These are phyloP conservation scores for Chamaea fasciata DNA, from an alignment of 2,113 vertebrate genomes.

Conservation along the genomic window DNA sequence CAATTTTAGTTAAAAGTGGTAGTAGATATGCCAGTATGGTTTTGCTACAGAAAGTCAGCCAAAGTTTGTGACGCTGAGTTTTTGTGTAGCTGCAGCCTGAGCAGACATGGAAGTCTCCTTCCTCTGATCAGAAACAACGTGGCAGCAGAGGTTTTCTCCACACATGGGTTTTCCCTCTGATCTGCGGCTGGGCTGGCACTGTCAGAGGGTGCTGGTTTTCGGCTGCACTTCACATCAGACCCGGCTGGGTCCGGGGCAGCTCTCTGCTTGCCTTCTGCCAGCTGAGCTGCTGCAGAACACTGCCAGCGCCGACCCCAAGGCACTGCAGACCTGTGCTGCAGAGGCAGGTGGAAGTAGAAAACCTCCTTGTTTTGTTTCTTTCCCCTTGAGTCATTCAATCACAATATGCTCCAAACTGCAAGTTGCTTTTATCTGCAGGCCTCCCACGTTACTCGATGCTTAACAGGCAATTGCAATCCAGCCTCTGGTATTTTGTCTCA, in stretches of 20 bases:
- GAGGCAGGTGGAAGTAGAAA: neutral
- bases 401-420: neutral
- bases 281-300: neutral
- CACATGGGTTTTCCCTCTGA: fast-evolving
- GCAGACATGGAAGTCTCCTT: neutral
- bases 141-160: neutral
- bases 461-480: neutral
- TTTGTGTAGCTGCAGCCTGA: neutral
- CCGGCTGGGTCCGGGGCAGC: fast-evolving
- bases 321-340: neutral
- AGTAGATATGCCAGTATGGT: neutral
- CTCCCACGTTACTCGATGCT: neutral
- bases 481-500: neutral
- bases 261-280: neutral
- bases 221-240: neutral
- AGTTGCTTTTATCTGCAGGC: neutral
- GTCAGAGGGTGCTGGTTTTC: neutral
- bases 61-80: neutral
- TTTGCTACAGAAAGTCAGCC: neutral
- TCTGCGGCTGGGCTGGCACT: neutral
- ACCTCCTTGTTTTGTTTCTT: neutral
- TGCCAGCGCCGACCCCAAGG: fast-evolving
- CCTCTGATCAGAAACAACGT: neutral
- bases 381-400: neutral
- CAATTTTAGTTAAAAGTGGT: neutral